These are phyloP conservation scores for Meandrina meandrites DNA, from an alignment of 92 coral and sea anemone species.

Conservation along the genomic window DNA sequence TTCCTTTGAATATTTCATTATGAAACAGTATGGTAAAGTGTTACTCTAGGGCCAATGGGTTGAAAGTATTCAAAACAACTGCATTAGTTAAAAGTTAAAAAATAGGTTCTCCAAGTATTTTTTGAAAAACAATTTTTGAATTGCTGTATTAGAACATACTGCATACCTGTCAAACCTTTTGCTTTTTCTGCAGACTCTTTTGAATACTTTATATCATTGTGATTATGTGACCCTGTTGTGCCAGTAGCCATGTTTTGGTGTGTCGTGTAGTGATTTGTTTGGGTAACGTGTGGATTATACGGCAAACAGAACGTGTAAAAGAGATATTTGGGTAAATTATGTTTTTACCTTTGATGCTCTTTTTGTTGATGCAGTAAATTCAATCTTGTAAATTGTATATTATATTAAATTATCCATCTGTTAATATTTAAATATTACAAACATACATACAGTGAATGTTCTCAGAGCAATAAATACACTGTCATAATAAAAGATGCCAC, in stretches of 20 bases:
- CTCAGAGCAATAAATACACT: background rate
- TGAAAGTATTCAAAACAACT: background rate
- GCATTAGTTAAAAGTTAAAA: background rate
- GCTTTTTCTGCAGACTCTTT: background rate
- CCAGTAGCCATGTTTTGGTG: background rate
- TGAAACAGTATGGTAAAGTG: conserved; percentile 96
- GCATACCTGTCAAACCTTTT: background rate
- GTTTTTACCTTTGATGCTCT: background rate
- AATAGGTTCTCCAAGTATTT: background rate
- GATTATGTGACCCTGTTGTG: background rate
- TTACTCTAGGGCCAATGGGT: conserved; percentile 42
- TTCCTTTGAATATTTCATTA: conserved; percentile 95
- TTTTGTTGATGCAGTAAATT: background rate
- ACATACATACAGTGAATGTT: background rate
- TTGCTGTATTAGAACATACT: background rate
- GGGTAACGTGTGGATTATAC: background rate
- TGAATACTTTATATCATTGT: background rate
- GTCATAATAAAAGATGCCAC: background rate
- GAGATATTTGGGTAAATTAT: background rate
- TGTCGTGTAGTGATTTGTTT: background rate
- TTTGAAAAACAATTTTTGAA: no score
- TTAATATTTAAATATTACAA: conserved; percentile 19
- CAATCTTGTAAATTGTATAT: conserved; percentile 17
- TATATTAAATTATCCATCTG: conserved; percentile 16
- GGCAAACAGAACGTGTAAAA: background rate